Base-by-base conservation (phyloP, 2,113 vertebrate species). In the Megatriorchis doriae region DNA sequence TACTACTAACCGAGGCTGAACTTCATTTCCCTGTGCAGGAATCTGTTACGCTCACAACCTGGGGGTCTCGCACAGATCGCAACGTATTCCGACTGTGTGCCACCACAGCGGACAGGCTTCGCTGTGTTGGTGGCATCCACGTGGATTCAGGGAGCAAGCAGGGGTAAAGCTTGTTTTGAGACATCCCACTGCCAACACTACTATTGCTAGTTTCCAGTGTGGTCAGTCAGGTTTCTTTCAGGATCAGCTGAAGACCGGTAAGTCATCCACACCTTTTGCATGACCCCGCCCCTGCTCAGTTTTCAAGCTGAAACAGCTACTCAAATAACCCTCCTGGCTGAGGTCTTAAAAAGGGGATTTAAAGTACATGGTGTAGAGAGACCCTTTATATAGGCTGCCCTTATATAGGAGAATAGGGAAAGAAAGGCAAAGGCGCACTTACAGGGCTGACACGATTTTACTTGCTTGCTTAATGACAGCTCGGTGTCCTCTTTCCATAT, bases 71-170 rank as follows among this genome's bases (percentile, higher is more conserved):
- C 32, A 38, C 13, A 6, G 61, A 45, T 32, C 56, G 83, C 50
- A 7, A 0, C 7, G 21, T 13, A 32, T 53, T 45, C 27, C 53
- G 19, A 2, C 68, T 23, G 9, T 21, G 31, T 70, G 82, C 67
- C 50, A 16, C 52, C 50, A 9, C 16, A 62, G 63, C 53, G 65
- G 43, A 21, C 38, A 34, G 40, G 50, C 36, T 62, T 21, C 1
- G 3, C 11, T 47, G 26, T 0, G 0, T 18, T 29, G 11, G 42
- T n/a, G 18, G 52, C 22, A 9, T 53, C 40, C 0, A 0, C 12
- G 38, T 62, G 36, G 62, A n/a, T 17, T 36, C 1, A 0, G 25
- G n/a, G 32, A 82, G 16, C 8, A 10, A 56, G 71, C 52, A 3
- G 12, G 23, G 45, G 7, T 61, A 56, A 40, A n/a, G 40, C 63